These are phyloP conservation scores for Polietes domitor DNA, from an alignment of 2,888 invertebrate species.

Conservation along the genomic window DNA sequence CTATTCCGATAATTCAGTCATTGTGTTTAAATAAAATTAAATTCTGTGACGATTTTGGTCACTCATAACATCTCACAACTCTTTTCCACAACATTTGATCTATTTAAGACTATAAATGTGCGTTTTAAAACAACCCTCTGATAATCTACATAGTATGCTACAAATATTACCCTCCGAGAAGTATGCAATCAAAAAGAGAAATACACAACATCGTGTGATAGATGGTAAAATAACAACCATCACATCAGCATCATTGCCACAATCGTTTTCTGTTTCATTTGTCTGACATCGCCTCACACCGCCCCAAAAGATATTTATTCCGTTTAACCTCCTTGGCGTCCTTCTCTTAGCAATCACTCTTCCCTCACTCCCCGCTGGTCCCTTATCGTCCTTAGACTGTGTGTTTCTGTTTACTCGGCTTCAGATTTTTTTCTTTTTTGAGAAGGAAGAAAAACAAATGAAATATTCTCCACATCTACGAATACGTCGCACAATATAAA, in stretches of 20 bases:
- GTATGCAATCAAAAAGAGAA: neutral
- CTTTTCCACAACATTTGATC: too few relatives aligned
- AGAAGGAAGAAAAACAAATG: neutral
- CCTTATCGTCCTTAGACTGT: neutral
- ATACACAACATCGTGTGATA: constrained; percentile 1
- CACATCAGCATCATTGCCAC: constrained; percentile 11
- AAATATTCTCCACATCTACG: neutral
- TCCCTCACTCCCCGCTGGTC: too few relatives aligned
- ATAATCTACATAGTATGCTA: neutral
- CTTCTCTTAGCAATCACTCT: too few relatives aligned
- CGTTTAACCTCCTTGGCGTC: too few relatives aligned
- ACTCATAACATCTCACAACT: too few relatives aligned
- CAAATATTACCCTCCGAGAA: neutral
- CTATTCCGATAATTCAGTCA: too few relatives aligned
- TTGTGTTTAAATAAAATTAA: too few relatives aligned
- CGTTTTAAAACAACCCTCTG: too few relatives aligned
- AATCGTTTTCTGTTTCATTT: neutral
- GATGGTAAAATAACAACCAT: constrained; percentile 1
- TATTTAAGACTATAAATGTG: too few relatives aligned
- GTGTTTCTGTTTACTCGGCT: constrained; percentile 4
- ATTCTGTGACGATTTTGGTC: too few relatives aligned
- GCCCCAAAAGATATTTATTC: neutral
- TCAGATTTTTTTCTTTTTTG: neutral
- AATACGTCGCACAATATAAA: neutral
- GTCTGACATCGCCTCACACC: neutral